Evolutionary conservation across 2,888 invertebrate genomes (phyloP).

Genomic region (Empis livida): DNA sequence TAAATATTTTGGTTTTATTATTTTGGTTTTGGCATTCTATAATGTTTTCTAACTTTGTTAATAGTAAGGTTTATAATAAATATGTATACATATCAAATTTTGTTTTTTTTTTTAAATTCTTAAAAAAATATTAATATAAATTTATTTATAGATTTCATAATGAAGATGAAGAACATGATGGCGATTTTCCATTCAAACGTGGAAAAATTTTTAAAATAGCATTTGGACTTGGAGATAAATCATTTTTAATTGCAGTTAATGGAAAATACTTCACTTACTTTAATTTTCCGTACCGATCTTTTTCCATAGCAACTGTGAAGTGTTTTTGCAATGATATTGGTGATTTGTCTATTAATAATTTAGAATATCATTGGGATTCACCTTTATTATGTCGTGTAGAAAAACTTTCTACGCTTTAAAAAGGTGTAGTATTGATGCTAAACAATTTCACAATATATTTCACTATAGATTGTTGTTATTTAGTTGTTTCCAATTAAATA

Average conservation of each 20-base stretch:
- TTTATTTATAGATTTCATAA: slow-evolving; percentile 21
- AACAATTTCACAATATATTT: no score
- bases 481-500: no score
- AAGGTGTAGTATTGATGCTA: no score
- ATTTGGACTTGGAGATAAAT: slow-evolving; percentile 31
- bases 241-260: slow-evolving; percentile 32
- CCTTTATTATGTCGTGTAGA: slow-evolving; percentile 29
- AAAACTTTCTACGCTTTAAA: slow-evolving; percentile 21
- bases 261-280: slow-evolving; percentile 34
- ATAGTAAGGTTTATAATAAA: no score
- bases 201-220: slow-evolving; percentile 33
- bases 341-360: slow-evolving; percentile 27
- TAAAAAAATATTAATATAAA: not conserved
- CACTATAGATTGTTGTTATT: no score
- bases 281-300: slow-evolving; percentile 29
- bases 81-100: no score
- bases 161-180: slow-evolving; percentile 33
- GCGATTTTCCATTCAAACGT: slow-evolving; percentile 33
- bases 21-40: no score
- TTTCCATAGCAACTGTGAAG: slow-evolving; percentile 31
- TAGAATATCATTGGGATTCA: slow-evolving; percentile 33
- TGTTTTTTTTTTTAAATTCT: no score
- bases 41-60: no score
- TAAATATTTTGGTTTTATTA: no score
- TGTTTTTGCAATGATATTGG: slow-evolving; percentile 29